Evolutionary conservation across 2,797 vertebrate species (phyloP), one percentile per base, ranked within the genome.

Genomic region (Betta splendens): DNA sequence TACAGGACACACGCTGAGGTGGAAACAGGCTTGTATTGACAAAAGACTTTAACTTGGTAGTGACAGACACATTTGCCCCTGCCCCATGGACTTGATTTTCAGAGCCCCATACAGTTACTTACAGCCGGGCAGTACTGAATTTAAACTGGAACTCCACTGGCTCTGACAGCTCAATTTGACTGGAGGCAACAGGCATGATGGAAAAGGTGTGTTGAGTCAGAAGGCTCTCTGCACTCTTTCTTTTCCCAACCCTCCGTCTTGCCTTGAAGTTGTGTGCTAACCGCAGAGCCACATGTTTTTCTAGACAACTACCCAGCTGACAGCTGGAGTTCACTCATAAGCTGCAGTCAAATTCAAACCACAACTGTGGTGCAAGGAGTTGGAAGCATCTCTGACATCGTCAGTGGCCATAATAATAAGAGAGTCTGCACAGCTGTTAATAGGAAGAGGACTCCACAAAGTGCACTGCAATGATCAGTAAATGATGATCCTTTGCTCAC

Each of bases 151-250:
- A 56, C 66, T 53, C 9, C 31, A 46, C 63, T 61, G 58, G 45
- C 23, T 70, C 59, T 75, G 71, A 84, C 78, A 73, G 69, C 75
- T 73, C 54, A 55, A 20, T 78, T 78, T 85, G 77, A 86, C 84
- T 74, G 52, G 50, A 77, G 79, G 84, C 66, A 75, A 61, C 56
- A 38, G 69, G 47, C 65, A 26, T 72, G 68, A 70, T 83, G 68
- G 65, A 77, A 70, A 74, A 66, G 53, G 67, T 59, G 55, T 70
- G 73, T 73, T 37, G 59, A 82, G 36, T 81, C 51, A 71, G 36
- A 74, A 42, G 37, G 65, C 80, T 31, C 49, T 73, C 64, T 61
- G 22, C 38, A 36, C 61, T 40, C 58, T 28, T 65, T 69, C 44
- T 68, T 72, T 68, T 68, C 45, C 44, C 49, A 51, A 31, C 38